Base-by-base conservation (phyloP, 2,888 invertebrate species). In the Xylota sylvarum region DNA sequence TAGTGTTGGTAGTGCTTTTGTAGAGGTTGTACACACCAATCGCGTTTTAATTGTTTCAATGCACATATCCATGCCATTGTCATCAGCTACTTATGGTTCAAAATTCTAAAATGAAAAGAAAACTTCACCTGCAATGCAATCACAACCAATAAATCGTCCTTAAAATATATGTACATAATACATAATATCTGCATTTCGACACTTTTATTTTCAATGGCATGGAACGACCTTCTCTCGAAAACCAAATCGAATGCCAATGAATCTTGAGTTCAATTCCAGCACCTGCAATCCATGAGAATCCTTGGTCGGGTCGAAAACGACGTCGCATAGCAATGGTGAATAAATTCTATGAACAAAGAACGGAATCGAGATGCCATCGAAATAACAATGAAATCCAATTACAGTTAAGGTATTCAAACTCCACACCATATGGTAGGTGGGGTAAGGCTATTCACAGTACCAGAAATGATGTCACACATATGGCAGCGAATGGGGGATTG, bases 321-420 rank as follows among this genome's bases (percentile, higher is more conserved):
- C 35, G 48, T 56, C 35, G 40, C 56, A 69, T 80, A 64, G 80
- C 67, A 73, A 73, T 79, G 67, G 73, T 43, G 55, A 79, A 84
- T 84, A 79, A 84, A 84, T 84, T 79, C 69, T 50, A 55, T 23
- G 69, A 84, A 80, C 69, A 84, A 84, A 70, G 50, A 74, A 35
- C 64, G 58, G 30, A 56, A 65, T 80, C 84, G 62, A 80, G 84
- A 84, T 80, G 69, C 74, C 74, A 80, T 67, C 73, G 69, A 79
- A 74, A 84, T 84, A 74, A 69, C 84, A 84, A 80, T 84, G 80
- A 80, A 84, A 84, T 84, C 84, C 80, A 84, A 84, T 84, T 84
- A 84, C 74, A 74, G 69, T 52, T 70, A 80, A 84, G 74, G 74
- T 84, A 84, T 80, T 84, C 74, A 84, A 73, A 73, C 72, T 23